Evolutionary conservation across 2,888 invertebrate species (phyloP).

Genomic region (Cetonia aurata): DNA sequence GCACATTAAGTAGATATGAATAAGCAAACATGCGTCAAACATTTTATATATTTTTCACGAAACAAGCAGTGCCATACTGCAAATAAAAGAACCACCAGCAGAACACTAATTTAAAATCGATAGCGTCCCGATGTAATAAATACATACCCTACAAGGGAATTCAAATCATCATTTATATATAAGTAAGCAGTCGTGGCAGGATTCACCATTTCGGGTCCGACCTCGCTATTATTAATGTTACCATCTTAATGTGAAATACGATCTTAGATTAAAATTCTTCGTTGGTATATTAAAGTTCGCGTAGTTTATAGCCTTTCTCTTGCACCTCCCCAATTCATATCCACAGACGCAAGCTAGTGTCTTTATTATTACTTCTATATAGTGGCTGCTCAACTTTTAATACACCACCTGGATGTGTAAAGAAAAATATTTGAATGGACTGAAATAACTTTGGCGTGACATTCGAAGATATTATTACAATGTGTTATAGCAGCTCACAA

Average conservation of each 20-base stretch:
- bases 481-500: no score
- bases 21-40: no score
- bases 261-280: slow-evolving; percentile 49
- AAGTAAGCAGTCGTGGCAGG: slow-evolving; percentile 41
- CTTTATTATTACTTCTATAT: slow-evolving; percentile 19
- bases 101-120: slow-evolving; percentile 26
- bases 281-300: slow-evolving; percentile 48
- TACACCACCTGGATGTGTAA: slow-evolving; percentile 7
- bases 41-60: no score
- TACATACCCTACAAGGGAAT: slow-evolving; percentile 21
- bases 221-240: slow-evolving; percentile 47
- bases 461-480: no score
- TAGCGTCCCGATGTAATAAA: slow-evolving; percentile 16
- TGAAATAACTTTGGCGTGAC: neutral
- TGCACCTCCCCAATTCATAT: slow-evolving; percentile 11
- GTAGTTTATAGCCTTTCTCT: slow-evolving; percentile 31
- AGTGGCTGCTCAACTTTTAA: slow-evolving; percentile 4
- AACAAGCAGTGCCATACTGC: no score
- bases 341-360: slow-evolving; percentile 16
- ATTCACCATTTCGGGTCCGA: slow-evolving; percentile 42
- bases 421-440: neutral
- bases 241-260: slow-evolving; percentile 47
- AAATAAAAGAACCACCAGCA: neutral
- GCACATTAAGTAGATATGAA: no score
- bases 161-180: slow-evolving; percentile 30